Conservation (phyloP, 2,113 vertebrate species). For the Columba janthina region DNA sequence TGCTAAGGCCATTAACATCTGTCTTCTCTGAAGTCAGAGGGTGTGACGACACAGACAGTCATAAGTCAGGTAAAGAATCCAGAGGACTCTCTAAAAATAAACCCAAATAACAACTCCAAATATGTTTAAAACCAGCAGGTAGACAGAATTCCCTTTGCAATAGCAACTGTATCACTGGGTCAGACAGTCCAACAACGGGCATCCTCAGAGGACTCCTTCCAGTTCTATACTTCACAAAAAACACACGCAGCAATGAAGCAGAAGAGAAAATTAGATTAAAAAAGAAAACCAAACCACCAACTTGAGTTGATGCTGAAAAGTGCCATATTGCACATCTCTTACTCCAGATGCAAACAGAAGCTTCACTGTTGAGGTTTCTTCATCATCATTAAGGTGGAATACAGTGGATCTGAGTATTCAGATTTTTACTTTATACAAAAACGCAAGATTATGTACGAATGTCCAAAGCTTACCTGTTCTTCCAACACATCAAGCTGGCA, state of each 20-base stretch:
- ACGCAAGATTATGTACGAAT: not conserved
- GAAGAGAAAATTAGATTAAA: not conserved
- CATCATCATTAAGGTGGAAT: not conserved
- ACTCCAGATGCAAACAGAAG: not conserved
- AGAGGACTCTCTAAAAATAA: not conserved
- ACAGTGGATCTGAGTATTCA: fast-evolving
- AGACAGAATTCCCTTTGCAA: not conserved
- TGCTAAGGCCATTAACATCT: not conserved
- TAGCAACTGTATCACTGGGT: not conserved
- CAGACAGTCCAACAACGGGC: not conserved
- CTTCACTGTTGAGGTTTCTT: not conserved
- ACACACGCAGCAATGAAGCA: not conserved
- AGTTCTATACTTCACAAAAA: not conserved
- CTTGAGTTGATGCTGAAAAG: not conserved
- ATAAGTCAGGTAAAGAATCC: not conserved
- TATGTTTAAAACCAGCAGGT: not conserved
- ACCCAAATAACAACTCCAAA: not conserved
- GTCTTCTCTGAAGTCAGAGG: not conserved
- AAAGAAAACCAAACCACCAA: not conserved
- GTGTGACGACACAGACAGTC: not conserved
- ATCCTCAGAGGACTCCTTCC: not conserved
- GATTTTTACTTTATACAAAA: not conserved
- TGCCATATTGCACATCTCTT: not conserved
- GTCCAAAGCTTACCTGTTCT: not conserved
- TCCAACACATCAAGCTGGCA: not conserved